These are phyloP conservation scores for Lepidocyrtinus sp. DNA, from an alignment of 2,888 invertebrate species.

Conservation along the genomic window DNA sequence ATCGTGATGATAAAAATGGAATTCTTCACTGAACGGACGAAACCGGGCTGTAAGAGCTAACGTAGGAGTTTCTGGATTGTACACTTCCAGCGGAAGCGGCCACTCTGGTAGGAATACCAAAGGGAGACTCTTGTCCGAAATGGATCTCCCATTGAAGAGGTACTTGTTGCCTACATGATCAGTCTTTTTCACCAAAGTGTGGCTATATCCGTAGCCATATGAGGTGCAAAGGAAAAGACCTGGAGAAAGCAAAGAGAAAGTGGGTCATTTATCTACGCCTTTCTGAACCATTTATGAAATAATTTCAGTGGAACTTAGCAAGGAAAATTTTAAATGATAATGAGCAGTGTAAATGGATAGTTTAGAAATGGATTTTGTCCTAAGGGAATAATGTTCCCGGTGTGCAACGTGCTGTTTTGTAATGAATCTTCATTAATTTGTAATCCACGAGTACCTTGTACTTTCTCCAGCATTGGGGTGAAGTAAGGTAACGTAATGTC, in stretches of 20 bases:
- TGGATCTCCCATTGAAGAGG: conserved; percentile 2
- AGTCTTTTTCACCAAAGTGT: conserved; percentile 68
- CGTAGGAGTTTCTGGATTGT: conserved; percentile 60
- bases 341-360: background rate
- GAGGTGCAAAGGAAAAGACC: conserved; percentile 69
- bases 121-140: conserved; percentile 44
- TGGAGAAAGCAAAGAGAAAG: conserved; percentile 32
- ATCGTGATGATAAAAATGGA: conserved; percentile 50
- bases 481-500: conserved; percentile 59
- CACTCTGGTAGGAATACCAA: conserved; percentile 68
- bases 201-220: conserved; percentile 66
- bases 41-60: conserved; percentile 66
- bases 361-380: too few species aligned
- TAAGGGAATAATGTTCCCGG: too few species aligned
- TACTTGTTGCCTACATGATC: conserved; percentile 55
- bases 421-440: too few species aligned
- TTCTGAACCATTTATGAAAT: too few species aligned
- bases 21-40: conserved; percentile 59
- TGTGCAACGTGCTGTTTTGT: too few species aligned
- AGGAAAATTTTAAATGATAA: too few species aligned
- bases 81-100: conserved; percentile 68
- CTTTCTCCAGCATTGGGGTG: conserved; percentile 55
- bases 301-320: too few species aligned
- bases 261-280: background rate
- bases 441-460: conserved; percentile 62